A percentile compares a stretch with the other conserved stretches of the same genome.
Conservation (phyloP, 2,797 vertebrate genomes). For the Austrolebias charrua region DNA sequence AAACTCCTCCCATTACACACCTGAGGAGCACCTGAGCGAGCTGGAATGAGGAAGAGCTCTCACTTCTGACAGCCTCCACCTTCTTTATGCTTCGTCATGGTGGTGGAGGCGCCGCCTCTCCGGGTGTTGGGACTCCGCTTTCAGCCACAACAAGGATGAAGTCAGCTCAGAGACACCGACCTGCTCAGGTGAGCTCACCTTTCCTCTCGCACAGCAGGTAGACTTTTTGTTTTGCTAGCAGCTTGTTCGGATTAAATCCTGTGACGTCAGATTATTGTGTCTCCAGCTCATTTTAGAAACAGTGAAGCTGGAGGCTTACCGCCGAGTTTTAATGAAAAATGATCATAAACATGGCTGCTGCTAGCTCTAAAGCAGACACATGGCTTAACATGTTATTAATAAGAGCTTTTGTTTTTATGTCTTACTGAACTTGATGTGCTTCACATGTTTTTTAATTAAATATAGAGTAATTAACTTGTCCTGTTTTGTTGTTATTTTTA, state of each 20-base stretch:
- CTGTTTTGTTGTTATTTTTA: background rate
- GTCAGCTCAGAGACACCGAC: background rate
- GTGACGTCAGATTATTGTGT: constrained; percentile 43
- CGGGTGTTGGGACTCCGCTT: background rate
- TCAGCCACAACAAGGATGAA: too few relatives aligned
- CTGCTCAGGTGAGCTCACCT: constrained; percentile 49
- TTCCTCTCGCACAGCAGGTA: background rate
- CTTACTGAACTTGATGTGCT: too few relatives aligned
- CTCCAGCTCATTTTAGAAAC: background rate
- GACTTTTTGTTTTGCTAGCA: background rate
- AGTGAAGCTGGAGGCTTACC: background rate
- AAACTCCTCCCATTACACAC: too few relatives aligned
- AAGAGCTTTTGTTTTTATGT: too few relatives aligned
- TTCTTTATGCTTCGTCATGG: constrained; percentile 60
- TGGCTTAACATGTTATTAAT: background rate
- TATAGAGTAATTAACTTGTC: too few relatives aligned
- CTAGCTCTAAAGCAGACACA: too few relatives aligned
- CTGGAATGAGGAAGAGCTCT: constrained; percentile 4
- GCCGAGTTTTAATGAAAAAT: background rate
- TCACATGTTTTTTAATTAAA: too few relatives aligned
- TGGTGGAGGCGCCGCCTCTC: constrained; percentile 59
- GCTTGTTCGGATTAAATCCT: constrained; percentile 45
- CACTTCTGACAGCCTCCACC: constrained; percentile 60
- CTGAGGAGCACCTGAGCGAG: too few relatives aligned
- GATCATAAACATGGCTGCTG: too few relatives aligned